Percentiles rank a stretch among this genome's conserved stretches.
Evolutionary conservation across 1,140 invertebrate genomes (phyloP).

Genomic region (Dufourea novaeangliae): DNA sequence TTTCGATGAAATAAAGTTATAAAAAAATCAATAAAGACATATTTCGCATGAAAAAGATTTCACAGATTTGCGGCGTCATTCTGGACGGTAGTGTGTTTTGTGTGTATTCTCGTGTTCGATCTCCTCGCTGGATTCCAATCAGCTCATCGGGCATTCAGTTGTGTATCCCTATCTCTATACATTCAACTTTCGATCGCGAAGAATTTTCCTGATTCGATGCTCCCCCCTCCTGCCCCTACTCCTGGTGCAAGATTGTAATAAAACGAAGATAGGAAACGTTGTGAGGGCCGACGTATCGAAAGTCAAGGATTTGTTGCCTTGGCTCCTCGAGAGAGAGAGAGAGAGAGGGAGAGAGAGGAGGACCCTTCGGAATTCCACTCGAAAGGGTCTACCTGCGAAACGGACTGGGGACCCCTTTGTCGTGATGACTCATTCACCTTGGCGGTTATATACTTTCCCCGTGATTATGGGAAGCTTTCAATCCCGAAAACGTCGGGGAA

Average conservation of each 20-base stretch:
- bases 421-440: not conserved
- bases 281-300: not conserved
- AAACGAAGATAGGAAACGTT: not conserved
- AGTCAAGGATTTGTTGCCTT: not conserved
- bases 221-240: no score
- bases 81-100: no score
- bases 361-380: conserved; percentile 11
- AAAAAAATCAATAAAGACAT: no score
- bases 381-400: conserved; percentile 19
- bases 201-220: no score
- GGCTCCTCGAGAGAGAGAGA: no score
- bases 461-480: not conserved
- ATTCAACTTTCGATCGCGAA: no score
- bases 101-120: not conserved
- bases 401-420: not conserved
- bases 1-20: no score
- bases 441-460: not conserved
- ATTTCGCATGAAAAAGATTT: no score
- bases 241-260: not conserved
- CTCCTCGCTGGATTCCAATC: not conserved
- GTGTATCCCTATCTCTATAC: no score
- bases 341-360: no score
- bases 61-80: no score
- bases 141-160: no score
- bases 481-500: not conserved